Evolutionary conservation across 1,140 invertebrate genomes (phyloP).

Genomic region (Rhagoletis zephyria): DNA sequence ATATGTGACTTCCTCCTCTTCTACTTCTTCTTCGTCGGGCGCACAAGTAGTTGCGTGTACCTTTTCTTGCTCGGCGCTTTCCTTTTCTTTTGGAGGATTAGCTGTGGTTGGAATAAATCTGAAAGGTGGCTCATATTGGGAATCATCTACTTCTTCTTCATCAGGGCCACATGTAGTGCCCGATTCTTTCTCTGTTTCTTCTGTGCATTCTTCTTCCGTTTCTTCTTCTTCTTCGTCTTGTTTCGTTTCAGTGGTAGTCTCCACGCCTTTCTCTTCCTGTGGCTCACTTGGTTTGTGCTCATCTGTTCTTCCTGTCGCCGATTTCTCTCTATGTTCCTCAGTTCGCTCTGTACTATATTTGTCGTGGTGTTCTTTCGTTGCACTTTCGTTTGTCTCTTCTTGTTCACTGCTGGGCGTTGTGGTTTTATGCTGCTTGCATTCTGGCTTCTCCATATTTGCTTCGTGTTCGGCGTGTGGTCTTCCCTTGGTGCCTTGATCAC

Average conservation of each 20-base stretch:
- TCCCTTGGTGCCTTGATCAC: not conserved
- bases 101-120: not conserved
- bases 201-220: not conserved
- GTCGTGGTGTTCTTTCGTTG: not conserved
- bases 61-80: not conserved
- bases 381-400: not conserved
- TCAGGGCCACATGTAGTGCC: not conserved
- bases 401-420: not conserved
- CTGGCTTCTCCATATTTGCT: not conserved
- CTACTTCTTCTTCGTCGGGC: not conserved
- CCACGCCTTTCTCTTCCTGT: not conserved
- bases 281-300: not conserved
- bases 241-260: not conserved
- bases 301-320: not conserved
- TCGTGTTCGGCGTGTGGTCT: not conserved
- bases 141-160: constrained; percentile 2
- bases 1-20: not conserved
- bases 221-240: not conserved
- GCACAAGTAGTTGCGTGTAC: not conserved
- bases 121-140: not conserved
- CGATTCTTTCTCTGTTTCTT: too few species aligned
- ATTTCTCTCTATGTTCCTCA: not conserved
- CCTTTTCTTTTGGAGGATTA: not conserved
- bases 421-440: not conserved
- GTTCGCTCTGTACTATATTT: too few species aligned